Conservation (phyloP, 1,140 invertebrate species). For the Drosophila chauvacae region DNA sequence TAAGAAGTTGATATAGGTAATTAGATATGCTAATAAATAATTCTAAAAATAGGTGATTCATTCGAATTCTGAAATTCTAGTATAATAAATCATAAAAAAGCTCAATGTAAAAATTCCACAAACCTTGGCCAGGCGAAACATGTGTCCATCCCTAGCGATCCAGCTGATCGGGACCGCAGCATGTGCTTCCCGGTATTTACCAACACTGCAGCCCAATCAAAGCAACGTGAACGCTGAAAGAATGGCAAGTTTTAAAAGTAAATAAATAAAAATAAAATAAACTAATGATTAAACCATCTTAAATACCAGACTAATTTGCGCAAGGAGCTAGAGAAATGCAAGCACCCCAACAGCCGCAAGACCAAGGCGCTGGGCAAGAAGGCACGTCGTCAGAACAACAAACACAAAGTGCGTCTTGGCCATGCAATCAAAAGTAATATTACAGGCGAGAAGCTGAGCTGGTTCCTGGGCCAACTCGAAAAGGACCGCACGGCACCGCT, state of each 20-base stretch:
- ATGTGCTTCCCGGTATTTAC: constrained; percentile 6
- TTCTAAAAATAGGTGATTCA: neutral
- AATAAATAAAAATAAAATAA: neutral
- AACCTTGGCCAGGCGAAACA: neutral
- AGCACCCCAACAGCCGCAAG: constrained; percentile 92
- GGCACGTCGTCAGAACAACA: constrained; percentile 87
- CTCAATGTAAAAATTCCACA: too few relatives aligned
- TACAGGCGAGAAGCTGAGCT: constrained; percentile 90
- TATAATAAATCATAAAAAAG: too few relatives aligned
- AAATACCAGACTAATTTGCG: constrained; percentile 74
- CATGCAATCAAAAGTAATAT: constrained; percentile 89
- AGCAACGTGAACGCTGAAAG: constrained; percentile 22
- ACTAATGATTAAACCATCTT: neutral
- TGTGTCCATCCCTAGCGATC: neutral
- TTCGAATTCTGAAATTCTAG: too few relatives aligned
- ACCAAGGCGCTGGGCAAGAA: constrained; percentile 89
- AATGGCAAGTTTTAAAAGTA: constrained; percentile 7
- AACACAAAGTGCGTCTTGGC: constrained; percentile 87
- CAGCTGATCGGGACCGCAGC: constrained; percentile 10
- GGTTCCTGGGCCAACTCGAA: constrained; percentile 88
- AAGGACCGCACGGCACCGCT: constrained; percentile 85
- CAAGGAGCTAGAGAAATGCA: constrained; percentile 87
- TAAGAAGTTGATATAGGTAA: neutral
- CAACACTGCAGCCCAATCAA: constrained; percentile 23
- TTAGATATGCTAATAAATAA: neutral